These are phyloP conservation scores for Kradibia gibbosae DNA, from an alignment of 1,140 invertebrate species.

Conservation along the genomic window DNA sequence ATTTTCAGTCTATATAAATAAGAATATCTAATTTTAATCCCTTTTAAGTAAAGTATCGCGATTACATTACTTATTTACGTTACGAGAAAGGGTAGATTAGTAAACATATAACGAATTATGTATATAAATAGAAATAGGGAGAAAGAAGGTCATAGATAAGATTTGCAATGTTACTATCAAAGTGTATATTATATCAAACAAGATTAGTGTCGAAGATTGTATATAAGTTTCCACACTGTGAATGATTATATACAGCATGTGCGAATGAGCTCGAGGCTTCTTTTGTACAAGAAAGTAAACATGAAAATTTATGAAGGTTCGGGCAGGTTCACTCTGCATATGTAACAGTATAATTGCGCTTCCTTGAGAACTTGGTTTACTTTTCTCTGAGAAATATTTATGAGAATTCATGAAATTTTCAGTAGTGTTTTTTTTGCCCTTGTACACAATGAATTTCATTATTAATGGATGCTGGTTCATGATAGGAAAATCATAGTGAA, in stretches of 20 bases:
- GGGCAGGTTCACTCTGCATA: constrained; percentile 3
- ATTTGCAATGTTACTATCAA: not conserved
- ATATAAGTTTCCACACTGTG: not conserved
- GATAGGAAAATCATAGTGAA: not conserved
- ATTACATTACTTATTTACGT: not conserved
- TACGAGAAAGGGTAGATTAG: not conserved
- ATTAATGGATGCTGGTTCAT: not conserved
- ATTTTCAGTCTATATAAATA: not conserved
- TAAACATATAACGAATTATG: too few relatives aligned
- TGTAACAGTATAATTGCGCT: constrained; percentile 17
- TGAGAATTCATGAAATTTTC: not conserved
- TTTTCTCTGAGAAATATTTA: constrained; percentile 20
- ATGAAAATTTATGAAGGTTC: constrained; percentile 40
- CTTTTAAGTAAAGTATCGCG: too few relatives aligned
- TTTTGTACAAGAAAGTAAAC: constrained; percentile 21
- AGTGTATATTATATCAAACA: not conserved
- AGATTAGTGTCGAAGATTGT: not conserved
- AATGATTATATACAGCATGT: not conserved
- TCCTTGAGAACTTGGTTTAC: constrained; percentile 9
- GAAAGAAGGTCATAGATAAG: not conserved
- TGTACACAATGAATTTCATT: not conserved
- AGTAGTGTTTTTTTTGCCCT: not conserved
- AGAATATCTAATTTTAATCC: not conserved
- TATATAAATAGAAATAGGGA: too few relatives aligned
- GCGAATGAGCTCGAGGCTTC: not conserved